Evolutionary conservation across 2,113 vertebrate species (phyloP).

Genomic region (Lophius piscatorius): DNA sequence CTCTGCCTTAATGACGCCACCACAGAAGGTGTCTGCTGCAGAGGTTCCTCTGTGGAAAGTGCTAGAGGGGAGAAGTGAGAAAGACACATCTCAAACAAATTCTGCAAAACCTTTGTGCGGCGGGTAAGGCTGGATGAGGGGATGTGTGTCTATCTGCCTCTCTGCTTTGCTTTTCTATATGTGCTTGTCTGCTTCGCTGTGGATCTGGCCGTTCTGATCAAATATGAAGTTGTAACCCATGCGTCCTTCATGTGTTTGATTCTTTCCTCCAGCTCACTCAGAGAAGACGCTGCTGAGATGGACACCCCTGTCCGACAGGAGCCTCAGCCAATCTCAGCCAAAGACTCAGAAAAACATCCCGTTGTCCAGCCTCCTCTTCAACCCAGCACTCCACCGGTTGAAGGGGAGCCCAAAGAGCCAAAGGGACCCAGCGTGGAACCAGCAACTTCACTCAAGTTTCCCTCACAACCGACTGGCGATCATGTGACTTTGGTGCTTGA

Average conservation of each 20-base stretch:
- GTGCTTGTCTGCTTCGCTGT: constrained; percentile 6
- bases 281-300: constrained; percentile 33
- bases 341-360: constrained; percentile 19
- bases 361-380: constrained; percentile 13
- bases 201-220: neutral
- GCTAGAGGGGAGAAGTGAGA: constrained; percentile 62
- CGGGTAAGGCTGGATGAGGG: constrained; percentile 73
- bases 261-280: constrained; percentile 42
- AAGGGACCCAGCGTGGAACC: constrained; percentile 30
- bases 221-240: neutral
- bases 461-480: constrained; percentile 5
- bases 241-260: constrained; percentile 21
- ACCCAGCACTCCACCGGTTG: constrained; percentile 25
- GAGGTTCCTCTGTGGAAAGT: constrained; percentile 73
- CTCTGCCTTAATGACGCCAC: constrained; percentile 32
- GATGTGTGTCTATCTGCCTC: constrained; percentile 18
- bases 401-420: constrained; percentile 53
- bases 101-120: constrained; percentile 51
- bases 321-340: constrained; percentile 11
- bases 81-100: constrained; percentile 47
- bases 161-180: constrained; percentile 11
- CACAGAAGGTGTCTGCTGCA: constrained; percentile 42
- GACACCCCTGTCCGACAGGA: constrained; percentile 8
- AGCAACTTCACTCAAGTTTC: neutral
- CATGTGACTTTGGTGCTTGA: constrained; percentile 2